Evolutionary conservation across 2,113 vertebrate species (phyloP).

Genomic region (Rhinogobius similis): DNA sequence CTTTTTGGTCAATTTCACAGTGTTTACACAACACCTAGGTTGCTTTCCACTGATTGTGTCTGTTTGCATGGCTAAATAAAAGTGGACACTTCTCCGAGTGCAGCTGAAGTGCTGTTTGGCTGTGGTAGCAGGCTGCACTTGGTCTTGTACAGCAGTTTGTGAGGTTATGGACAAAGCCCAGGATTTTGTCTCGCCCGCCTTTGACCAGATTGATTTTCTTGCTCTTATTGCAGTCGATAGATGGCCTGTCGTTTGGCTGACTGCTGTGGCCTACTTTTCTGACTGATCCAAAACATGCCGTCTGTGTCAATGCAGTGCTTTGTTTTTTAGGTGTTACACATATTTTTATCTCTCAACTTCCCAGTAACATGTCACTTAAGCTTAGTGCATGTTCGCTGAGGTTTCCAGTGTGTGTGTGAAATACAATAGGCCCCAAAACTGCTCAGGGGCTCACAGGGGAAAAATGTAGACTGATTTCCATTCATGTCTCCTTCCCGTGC

Average conservation of each 20-base stretch:
- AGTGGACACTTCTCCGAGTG: slow-evolving; percentile 73
- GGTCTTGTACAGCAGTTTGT: slow-evolving; percentile 23
- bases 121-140: slow-evolving; percentile 29
- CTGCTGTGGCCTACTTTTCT: slow-evolving; percentile 46
- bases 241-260: slow-evolving; percentile 28
- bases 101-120: slow-evolving; percentile 53
- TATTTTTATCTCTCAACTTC: slow-evolving; percentile 38
- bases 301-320: slow-evolving; percentile 6
- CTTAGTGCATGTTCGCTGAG: slow-evolving; percentile 23
- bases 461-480: slow-evolving; percentile 56
- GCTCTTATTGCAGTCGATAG: slow-evolving; percentile 42
- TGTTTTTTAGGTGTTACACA: slow-evolving; percentile 24
- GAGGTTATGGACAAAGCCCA: slow-evolving; percentile 23
- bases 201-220: slow-evolving; percentile 51
- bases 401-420: slow-evolving; percentile 40
- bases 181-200: slow-evolving; percentile 34
- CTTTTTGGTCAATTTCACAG: slow-evolving; percentile 65
- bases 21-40: slow-evolving; percentile 75
- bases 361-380: slow-evolving; percentile 50
- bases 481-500: slow-evolving; percentile 34
- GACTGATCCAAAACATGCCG: slow-evolving; percentile 16
- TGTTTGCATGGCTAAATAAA: slow-evolving; percentile 61
- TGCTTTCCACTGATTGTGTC: slow-evolving; percentile 52
- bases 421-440: slow-evolving; percentile 46
- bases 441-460: slow-evolving; percentile 44